These are phyloP conservation scores for Catocala fraxini DNA, from an alignment of 2,888 invertebrate genomes.

Conservation along the genomic window DNA sequence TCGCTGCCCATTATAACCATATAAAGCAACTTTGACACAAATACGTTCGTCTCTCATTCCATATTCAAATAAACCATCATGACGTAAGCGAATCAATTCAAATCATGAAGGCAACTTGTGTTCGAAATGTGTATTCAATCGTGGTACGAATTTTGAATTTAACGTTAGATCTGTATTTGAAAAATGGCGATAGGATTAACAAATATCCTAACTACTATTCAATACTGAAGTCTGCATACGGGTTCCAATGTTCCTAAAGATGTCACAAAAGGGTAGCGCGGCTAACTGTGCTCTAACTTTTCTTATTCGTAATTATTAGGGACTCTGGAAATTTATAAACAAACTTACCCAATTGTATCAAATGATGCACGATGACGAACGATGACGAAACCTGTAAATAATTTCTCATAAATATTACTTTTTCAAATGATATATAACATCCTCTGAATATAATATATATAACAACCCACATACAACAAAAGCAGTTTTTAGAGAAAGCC, in stretches of 20 bases:
- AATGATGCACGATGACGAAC: no score
- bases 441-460: neutral
- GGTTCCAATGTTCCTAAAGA: no score
- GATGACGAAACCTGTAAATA: no score
- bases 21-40: slow-evolving; percentile 26
- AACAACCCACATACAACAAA: neutral
- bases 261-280: no score
- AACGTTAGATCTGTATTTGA: neutral
- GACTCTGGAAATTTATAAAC: no score
- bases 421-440: neutral
- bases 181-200: neutral
- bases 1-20: slow-evolving; percentile 16
- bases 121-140: slow-evolving; percentile 20
- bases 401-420: no score
- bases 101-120: slow-evolving; percentile 31
- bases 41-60: slow-evolving; percentile 23
- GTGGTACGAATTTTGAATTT: slow-evolving; percentile 31
- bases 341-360: no score
- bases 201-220: no score
- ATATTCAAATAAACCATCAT: slow-evolving; percentile 32
- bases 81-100: slow-evolving; percentile 39
- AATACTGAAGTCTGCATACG: no score
- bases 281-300: no score
- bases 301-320: no score
- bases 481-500: slow-evolving; percentile 14